These are phyloP conservation scores for Trachemys scripta DNA, from an alignment of 2,113 vertebrate species.

Conservation along the genomic window DNA sequence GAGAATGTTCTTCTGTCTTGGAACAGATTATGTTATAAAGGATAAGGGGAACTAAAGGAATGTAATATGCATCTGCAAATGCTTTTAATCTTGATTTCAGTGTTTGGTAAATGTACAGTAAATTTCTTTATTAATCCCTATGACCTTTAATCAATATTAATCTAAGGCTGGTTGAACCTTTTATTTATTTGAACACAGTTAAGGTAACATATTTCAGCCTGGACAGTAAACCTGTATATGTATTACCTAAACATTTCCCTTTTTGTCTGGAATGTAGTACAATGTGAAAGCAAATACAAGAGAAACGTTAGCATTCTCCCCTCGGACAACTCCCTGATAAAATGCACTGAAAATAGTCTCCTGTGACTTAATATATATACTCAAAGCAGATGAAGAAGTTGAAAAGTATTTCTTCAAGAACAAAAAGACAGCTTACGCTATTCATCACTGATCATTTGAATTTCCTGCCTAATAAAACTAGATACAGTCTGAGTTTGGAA, in stretches of 20 bases:
- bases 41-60: conserved; percentile 44
- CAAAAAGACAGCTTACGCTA: background rate
- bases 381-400: background rate
- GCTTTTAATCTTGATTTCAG: conserved; percentile 66
- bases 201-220: conserved; percentile 65
- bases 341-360: background rate
- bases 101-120: conserved; percentile 68
- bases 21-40: conserved; percentile 68
- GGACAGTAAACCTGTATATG: conserved; percentile 58
- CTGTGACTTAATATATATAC: background rate
- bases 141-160: conserved; percentile 81
- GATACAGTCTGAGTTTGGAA: background rate
- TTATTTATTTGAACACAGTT: conserved; percentile 76
- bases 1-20: conserved; percentile 53
- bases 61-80: conserved; percentile 69
- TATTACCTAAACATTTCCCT: conserved; percentile 71
- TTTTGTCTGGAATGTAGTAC: conserved; percentile 55
- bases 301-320: conserved; percentile 12
- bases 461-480: background rate
- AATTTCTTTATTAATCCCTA: conserved; percentile 72
- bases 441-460: background rate
- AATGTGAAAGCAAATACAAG: conserved; percentile 70
- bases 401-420: background rate
- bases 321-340: background rate
- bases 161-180: conserved; percentile 72